Percentiles rank a stretch among this genome's conserved stretches.
Conservation (phyloP, 2,888 invertebrate species). For the Tetragnatha montana region DNA sequence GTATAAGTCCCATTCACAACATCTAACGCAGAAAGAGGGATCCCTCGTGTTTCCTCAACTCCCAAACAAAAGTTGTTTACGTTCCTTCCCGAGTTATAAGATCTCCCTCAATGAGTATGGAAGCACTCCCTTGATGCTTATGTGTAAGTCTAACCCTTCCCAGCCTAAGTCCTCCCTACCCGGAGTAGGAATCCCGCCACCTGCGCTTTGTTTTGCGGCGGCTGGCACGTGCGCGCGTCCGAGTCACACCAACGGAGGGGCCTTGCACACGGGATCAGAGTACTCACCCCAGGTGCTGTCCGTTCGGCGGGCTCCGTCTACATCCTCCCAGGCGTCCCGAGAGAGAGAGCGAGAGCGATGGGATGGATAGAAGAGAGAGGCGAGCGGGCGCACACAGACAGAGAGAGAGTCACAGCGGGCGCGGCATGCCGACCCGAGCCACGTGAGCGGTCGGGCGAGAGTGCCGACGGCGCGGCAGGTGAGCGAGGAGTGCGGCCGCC, state of each 20-base stretch:
- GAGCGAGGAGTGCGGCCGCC: constrained; percentile 13
- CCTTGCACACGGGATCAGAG: constrained; percentile 14
- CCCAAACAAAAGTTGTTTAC: too few relatives aligned
- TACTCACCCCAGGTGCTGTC: constrained; percentile 63
- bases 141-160: too few relatives aligned
- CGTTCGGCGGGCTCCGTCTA: constrained; percentile 37
- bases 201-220: too few relatives aligned
- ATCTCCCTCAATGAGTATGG: too few relatives aligned
- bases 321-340: constrained; percentile 34
- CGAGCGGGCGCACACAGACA: background rate
- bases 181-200: too few relatives aligned
- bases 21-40: too few relatives aligned
- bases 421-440: constrained; percentile 2
- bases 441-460: constrained; percentile 35
- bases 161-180: too few relatives aligned
- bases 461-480: constrained; percentile 4
- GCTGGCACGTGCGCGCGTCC: background rate
- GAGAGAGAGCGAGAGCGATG: background rate
- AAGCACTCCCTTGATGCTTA: too few relatives aligned
- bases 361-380: constrained; percentile 35
- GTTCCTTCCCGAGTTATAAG: too few relatives aligned
- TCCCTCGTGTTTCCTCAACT: too few relatives aligned
- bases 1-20: too few relatives aligned
- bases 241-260: constrained; percentile 53
- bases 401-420: constrained; percentile 10